Percentiles rank a stretch among this genome's conserved stretches.
Evolutionary conservation across 2,888 invertebrate species (phyloP).

Genomic region (Dichetophora obliterata): DNA sequence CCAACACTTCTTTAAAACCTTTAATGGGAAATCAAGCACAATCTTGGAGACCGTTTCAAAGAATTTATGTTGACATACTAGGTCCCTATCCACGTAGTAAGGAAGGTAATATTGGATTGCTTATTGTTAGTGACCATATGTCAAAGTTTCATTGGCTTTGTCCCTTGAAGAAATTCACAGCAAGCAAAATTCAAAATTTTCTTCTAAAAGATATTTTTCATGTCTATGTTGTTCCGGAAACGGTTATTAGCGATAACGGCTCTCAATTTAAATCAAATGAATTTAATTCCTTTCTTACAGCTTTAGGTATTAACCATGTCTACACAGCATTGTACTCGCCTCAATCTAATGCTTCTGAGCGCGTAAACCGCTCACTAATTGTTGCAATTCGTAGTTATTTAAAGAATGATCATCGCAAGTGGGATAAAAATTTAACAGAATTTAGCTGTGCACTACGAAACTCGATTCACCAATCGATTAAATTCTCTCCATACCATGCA

Average conservation of each 20-base stretch:
- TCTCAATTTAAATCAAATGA: neutral
- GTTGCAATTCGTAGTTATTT: conserved; percentile 51
- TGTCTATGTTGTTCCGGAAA: neutral
- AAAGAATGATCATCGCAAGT: conserved; percentile 41
- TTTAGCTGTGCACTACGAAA: conserved; percentile 40
- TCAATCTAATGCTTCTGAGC: conserved; percentile 59
- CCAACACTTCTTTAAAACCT: no score
- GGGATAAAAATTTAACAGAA: conserved; percentile 38
- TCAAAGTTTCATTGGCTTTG: neutral
- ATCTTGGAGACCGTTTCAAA: no score
- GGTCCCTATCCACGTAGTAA: no score
- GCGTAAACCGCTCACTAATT: conserved; percentile 56
- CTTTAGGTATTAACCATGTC: neutral
- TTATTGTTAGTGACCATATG: neutral
- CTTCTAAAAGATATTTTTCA: conserved; percentile 43
- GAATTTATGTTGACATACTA: no score
- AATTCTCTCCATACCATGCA: conserved; percentile 39
- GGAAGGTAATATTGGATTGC: neutral
- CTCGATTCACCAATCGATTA: conserved; percentile 33
- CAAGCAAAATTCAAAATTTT: neutral
- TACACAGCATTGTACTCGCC: conserved; percentile 35
- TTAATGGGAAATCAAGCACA: no score
- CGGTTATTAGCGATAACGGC: neutral
- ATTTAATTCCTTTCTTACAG: neutral
- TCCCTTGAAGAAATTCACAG: conserved; percentile 3